phyloP scores from a whole-genome alignment of 2,888 invertebrate species.

The Acanthacorydalis orientalis region DNA sequence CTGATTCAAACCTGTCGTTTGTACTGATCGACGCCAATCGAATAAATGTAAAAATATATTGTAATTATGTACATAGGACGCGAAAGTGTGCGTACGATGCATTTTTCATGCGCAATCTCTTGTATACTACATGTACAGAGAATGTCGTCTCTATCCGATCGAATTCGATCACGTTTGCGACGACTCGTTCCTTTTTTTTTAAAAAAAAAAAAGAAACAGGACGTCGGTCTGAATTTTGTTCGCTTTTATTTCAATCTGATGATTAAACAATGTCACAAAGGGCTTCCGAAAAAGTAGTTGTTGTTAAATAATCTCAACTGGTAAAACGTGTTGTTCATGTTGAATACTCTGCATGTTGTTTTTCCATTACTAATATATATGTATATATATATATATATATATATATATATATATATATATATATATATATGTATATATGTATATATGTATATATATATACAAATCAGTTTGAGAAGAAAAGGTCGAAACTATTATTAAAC shows the following conservation, averaged over 20 bases:
- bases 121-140: too few species aligned
- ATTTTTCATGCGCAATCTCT: too few species aligned
- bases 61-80: too few species aligned
- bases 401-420: neutral
- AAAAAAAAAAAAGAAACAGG: too few species aligned
- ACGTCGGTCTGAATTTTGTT: too few species aligned
- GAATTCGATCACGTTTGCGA: too few species aligned
- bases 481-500: neutral
- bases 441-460: neutral
- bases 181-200: neutral
- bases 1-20: too few species aligned
- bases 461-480: neutral
- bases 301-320: neutral
- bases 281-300: neutral
- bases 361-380: neutral
- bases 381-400: neutral
- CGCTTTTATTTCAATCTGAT: neutral
- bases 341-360: neutral
- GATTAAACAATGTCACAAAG: neutral
- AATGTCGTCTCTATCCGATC: too few species aligned
- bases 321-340: too few species aligned
- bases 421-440: neutral
- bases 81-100: too few species aligned
- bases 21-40: too few species aligned
- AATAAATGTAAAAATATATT: too few species aligned